Percentiles rank a stretch among this genome's conserved stretches.
Conservation (phyloP, 2,113 vertebrate species). For the Spermophilus dauricus region DNA sequence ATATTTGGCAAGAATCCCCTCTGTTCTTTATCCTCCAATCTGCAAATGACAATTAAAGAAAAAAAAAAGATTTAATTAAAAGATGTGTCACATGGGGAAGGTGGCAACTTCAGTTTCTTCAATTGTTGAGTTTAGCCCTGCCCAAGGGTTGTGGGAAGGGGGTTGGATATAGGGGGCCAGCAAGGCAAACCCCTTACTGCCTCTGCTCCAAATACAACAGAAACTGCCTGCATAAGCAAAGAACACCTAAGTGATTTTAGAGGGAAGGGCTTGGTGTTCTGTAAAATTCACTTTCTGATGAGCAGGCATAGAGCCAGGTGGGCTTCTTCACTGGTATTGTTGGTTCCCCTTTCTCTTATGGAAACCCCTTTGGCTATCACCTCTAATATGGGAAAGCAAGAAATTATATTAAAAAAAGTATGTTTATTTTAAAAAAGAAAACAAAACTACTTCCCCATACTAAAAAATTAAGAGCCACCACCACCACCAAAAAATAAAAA, state of each 20-base stretch:
- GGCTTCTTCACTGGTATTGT: not conserved
- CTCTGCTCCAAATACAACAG: not conserved
- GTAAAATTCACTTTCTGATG: not conserved
- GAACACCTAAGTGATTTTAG: not conserved
- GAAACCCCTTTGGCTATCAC: conserved; percentile 72
- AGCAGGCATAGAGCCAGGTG: conserved; percentile 34
- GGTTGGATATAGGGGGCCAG: not conserved
- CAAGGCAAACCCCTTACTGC: not conserved
- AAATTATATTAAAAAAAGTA: conserved; percentile 61
- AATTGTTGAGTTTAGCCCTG: not conserved
- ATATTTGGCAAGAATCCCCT: conserved; percentile 67
- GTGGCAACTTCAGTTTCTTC: not conserved
- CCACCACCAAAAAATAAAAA: not conserved
- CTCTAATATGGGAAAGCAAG: conserved; percentile 71
- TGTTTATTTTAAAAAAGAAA: conserved; percentile 62
- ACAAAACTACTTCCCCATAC: conserved; percentile 69
- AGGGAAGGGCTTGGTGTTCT: not conserved
- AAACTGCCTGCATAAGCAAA: not conserved
- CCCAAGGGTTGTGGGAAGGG: not conserved
- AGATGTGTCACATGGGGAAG: conserved; percentile 34
- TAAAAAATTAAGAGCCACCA: conserved; percentile 74
- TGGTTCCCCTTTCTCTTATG: conserved; percentile 37
- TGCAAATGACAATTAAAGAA: conserved; percentile 41
- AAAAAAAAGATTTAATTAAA: not conserved
- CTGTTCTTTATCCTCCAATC: conserved; percentile 45